Percentiles rank a stretch among this genome's conserved stretches.
phyloP scores from a whole-genome alignment of 1,140 invertebrate species.

The Sycobia sp. region DNA sequence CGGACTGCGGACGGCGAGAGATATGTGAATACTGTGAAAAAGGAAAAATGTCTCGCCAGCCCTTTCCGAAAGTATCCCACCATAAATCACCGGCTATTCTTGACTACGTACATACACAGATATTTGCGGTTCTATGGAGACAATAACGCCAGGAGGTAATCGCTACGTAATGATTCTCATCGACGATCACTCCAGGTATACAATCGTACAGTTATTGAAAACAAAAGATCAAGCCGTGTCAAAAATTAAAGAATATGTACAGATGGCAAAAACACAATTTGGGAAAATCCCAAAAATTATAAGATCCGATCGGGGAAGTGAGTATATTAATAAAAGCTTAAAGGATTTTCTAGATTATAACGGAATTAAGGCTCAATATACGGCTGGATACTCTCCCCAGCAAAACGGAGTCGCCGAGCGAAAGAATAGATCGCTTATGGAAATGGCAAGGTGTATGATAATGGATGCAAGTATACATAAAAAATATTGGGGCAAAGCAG shows the following conservation, averaged over 20 bases:
- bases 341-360: too few relatives aligned
- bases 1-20: not conserved
- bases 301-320: slow-evolving; percentile 3
- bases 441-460: slow-evolving; percentile 51
- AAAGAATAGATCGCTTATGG: slow-evolving; percentile 49
- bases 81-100: not conserved
- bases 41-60: not conserved
- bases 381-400: slow-evolving; percentile 44
- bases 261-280: slow-evolving; percentile 34
- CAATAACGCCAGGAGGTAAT: too few relatives aligned
- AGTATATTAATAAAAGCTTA: too few relatives aligned
- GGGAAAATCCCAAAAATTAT: not conserved
- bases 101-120: not conserved
- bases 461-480: slow-evolving; percentile 42
- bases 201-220: not conserved
- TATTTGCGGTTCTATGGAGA: not conserved
- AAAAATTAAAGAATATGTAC: slow-evolving; percentile 35
- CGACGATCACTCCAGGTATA: not conserved
- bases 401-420: slow-evolving; percentile 56
- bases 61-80: not conserved
- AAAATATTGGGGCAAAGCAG: slow-evolving; percentile 56
- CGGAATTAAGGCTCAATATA: slow-evolving; percentile 40
- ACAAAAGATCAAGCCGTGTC: slow-evolving; percentile 2
- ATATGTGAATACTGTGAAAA: too few relatives aligned
- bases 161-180: not conserved